These are phyloP conservation scores for Ectropis crepuscularia DNA, from an alignment of 2,888 invertebrate species.

Conservation along the genomic window DNA sequence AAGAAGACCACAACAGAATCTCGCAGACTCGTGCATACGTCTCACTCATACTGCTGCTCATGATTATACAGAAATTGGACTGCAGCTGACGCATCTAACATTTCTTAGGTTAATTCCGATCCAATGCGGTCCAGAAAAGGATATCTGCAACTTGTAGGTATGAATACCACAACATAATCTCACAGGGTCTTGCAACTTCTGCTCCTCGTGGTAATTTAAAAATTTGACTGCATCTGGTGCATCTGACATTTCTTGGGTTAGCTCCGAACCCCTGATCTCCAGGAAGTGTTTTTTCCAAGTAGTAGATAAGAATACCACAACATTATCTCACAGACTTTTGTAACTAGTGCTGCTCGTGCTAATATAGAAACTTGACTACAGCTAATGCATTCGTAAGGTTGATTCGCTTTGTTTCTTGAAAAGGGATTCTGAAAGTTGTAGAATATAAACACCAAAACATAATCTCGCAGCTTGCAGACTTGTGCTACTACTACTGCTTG, in stretches of 20 bases:
- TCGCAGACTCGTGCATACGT: conserved; percentile 77
- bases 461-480: too few relatives aligned
- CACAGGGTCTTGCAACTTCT: too few relatives aligned
- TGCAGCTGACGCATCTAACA: conserved; percentile 84
- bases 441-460: too few relatives aligned
- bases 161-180: too few relatives aligned
- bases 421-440: conserved; percentile 88
- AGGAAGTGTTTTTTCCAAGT: too few relatives aligned
- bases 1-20: conserved; percentile 61
- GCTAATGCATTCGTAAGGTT: background rate
- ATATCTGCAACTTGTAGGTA: conserved; percentile 85
- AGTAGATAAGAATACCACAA: too few relatives aligned
- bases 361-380: background rate
- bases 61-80: background rate
- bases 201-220: too few relatives aligned
- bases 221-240: too few relatives aligned
- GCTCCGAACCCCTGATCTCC: too few relatives aligned
- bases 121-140: conserved; percentile 92
- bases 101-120: conserved; percentile 87
- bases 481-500: too few relatives aligned
- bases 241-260: too few relatives aligned
- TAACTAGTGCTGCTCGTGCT: background rate
- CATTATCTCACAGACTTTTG: background rate
- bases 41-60: conserved; percentile 82
- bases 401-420: conserved; percentile 91